Base-by-base conservation (phyloP, 1,140 invertebrate species). In the Brachionus angularis region DNA sequence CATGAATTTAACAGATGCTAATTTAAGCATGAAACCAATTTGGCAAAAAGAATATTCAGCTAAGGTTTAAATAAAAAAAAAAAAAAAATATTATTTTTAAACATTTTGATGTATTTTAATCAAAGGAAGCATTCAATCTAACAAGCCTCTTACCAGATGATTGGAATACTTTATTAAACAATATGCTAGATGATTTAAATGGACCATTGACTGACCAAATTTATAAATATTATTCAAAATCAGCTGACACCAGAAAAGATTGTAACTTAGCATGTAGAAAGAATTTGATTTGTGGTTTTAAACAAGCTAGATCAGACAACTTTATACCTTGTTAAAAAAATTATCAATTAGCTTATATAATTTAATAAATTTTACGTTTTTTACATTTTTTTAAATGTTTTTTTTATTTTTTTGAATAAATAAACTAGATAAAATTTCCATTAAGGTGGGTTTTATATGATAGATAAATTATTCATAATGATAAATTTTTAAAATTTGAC, bases 41-140 rank as follows among this genome's bases (percentile, higher is more conserved):
- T 71, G 67, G 67, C 21, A 36, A 71, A 52, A 52, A 55, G 70
- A 71, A 58, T 71, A 71, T 58, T 53, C 49, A n/a, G 70, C 50
- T 14, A 71, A 71, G 47, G 61, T 64, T 2, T 64, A 27, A 31
- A 31, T 8, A 10, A 5, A 27, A 23, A 16, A 23, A 39, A n/a
- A 34, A 39, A 27, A 64, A 44, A 29, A 27, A 33, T 55, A 55
- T 7, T n/a, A 16, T 34, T 55, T 55, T 33, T 5, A 7, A 0
- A 34, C 31, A 33, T 21, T 36, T n/a, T n/a, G n/a, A n/a, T n/a
- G n/a, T n/a, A n/a, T n/a, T n/a, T n/a, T n/a, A n/a, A 42, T 42
- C 10, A 42, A 42, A 64, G 61, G 62, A 67, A 47, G 62, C 42
- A 8, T 67, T 67, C 33, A 50, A 50, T 33, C 14, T 67, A 29